phyloP scores from a whole-genome alignment of 2,113 vertebrate species.

The Cavia aperea region DNA sequence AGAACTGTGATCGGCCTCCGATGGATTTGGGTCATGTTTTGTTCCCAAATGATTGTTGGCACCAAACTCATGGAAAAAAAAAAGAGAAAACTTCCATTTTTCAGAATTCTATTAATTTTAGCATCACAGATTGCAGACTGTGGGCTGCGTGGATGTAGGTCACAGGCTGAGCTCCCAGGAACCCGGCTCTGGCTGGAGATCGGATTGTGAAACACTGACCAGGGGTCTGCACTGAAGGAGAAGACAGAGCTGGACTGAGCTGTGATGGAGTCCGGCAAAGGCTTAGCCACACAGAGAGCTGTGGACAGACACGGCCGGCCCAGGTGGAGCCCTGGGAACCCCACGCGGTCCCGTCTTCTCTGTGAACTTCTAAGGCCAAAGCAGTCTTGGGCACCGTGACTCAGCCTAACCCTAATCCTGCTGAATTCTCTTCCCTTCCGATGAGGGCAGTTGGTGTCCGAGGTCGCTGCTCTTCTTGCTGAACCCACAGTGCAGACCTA shows the following conservation, averaged over 20 bases:
- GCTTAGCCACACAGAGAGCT: neutral
- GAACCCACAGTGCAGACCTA: neutral
- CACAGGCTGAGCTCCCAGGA: neutral
- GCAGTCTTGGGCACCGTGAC: neutral
- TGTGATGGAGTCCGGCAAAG: neutral
- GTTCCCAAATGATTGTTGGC: neutral
- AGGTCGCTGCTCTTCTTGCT: neutral
- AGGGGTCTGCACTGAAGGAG: neutral
- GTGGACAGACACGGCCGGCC: neutral
- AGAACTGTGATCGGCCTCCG: neutral
- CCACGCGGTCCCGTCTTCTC: neutral
- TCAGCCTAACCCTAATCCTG: neutral
- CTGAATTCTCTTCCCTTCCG: neutral
- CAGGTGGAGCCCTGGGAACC: neutral
- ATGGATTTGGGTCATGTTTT: neutral
- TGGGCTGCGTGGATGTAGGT: neutral
- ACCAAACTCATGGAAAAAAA: neutral
- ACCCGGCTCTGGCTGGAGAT: neutral
- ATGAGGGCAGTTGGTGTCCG: neutral
- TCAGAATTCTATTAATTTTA: neutral
- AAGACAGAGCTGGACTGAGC: neutral
- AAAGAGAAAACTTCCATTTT: neutral
- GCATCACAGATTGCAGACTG: neutral
- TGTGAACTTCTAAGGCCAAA: neutral
- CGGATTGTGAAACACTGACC: neutral